These are phyloP conservation scores for Crotalus tigris DNA, from an alignment of 2,113 vertebrate genomes.

Conservation along the genomic window DNA sequence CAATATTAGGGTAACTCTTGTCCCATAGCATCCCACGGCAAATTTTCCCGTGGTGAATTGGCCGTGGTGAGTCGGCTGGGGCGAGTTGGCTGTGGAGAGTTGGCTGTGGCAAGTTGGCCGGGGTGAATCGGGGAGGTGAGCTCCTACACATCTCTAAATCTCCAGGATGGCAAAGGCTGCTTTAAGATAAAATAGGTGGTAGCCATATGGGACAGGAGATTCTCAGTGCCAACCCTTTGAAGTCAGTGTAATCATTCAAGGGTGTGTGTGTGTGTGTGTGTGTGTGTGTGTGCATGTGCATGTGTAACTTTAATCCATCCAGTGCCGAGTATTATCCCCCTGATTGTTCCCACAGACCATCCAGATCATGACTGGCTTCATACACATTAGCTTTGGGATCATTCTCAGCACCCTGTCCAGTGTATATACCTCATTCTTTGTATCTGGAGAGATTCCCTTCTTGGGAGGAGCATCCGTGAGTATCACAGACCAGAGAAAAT, in stretches of 20 bases:
- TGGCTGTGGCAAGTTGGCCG: background rate
- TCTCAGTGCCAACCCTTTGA: background rate
- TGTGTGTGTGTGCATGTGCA: background rate
- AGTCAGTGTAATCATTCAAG: background rate
- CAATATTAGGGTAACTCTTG: background rate
- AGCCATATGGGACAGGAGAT: background rate
- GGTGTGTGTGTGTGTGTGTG: background rate
- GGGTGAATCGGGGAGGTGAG: background rate
- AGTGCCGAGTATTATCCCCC: background rate
- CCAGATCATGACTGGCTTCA: conserved; percentile 37
- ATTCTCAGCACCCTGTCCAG: conserved; percentile 35
- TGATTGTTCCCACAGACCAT: conserved; percentile 28
- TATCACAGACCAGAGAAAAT: background rate
- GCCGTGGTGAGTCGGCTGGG: background rate
- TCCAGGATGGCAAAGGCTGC: background rate
- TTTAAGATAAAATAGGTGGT: background rate
- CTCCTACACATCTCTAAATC: background rate
- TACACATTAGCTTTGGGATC: conserved; percentile 36
- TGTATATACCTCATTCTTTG: conserved; percentile 33
- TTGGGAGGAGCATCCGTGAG: conserved; percentile 36
- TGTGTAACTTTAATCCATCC: background rate
- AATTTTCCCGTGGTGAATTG: background rate
- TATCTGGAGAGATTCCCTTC: conserved; percentile 35
- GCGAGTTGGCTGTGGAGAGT: background rate
- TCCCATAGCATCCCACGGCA: background rate